phyloP scores from a whole-genome alignment of 2,797 vertebrate species.

The Paramormyrops hopkinsi region DNA sequence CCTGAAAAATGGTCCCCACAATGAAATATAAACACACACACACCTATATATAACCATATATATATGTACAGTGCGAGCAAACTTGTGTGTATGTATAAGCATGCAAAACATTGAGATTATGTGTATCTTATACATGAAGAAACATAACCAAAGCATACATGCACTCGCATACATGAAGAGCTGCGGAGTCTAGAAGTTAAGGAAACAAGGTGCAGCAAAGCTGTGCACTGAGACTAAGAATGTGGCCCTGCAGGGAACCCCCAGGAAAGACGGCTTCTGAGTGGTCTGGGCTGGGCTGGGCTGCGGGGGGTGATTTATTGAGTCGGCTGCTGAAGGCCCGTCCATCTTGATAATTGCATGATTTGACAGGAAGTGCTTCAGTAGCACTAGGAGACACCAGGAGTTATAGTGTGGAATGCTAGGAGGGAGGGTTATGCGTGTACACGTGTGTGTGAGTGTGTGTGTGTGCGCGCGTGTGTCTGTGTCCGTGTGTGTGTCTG shows the following conservation, averaged over 20 bases:
- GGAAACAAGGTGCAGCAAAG: neutral
- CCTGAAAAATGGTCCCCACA: neutral
- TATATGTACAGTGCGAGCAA: neutral
- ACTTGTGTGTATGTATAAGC: neutral
- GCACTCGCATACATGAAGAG: neutral
- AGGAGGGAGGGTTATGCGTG: neutral
- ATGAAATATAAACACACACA: neutral
- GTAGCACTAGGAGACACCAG: conserved; percentile 9
- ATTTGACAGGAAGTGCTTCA: conserved; percentile 28
- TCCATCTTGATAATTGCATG: conserved; percentile 29
- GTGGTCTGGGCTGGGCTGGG: neutral
- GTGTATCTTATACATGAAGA: neutral
- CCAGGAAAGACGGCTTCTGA: conserved; percentile 15
- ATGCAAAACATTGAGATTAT: neutral
- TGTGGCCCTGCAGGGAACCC: conserved; percentile 22
- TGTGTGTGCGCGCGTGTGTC: neutral
- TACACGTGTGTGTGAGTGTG: neutral
- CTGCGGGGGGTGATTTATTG: conserved; percentile 25
- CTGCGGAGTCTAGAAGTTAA: neutral
- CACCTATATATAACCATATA: neutral
- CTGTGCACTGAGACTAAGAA: conserved; percentile 19
- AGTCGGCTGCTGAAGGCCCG: conserved; percentile 17
- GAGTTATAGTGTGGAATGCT: conserved; percentile 25
- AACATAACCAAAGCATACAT: neutral
- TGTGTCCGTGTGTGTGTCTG: neutral